Conservation (phyloP, 2,797 vertebrate species). For the Gymnopithys bicolor region DNA sequence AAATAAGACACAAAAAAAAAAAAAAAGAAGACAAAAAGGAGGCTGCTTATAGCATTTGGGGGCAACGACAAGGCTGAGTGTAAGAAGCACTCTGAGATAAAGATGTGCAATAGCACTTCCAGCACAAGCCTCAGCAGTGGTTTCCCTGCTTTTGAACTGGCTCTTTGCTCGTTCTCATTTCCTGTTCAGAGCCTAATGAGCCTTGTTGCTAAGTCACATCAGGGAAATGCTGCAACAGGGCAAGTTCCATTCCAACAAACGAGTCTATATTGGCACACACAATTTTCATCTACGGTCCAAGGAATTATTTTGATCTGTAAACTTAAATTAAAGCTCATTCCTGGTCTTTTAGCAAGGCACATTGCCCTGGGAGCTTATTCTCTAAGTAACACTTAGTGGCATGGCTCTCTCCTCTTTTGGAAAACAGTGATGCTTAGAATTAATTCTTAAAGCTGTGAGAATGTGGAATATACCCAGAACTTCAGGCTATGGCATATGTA, state of each 20-base stretch:
- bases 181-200: constrained; percentile 31
- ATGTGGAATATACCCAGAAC: not conserved
- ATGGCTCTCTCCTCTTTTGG: not conserved
- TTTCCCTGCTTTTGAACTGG: constrained; percentile 29
- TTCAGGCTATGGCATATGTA: not conserved
- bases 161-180: constrained; percentile 1
- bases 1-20: not conserved
- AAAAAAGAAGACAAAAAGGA: not conserved
- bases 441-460: not conserved
- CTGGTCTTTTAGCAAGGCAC: not conserved
- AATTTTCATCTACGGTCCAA: not conserved
- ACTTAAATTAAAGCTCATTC: constrained; percentile 37
- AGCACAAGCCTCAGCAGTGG: not conserved
- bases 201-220: constrained; percentile 44
- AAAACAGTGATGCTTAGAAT: not conserved
- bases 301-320: constrained; percentile 30
- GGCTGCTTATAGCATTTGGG: not conserved
- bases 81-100: not conserved
- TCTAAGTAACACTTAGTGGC: not conserved
- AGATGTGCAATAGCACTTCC: not conserved
- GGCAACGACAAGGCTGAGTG: not conserved
- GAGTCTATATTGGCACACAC: not conserved
- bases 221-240: not conserved
- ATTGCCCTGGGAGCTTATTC: not conserved
- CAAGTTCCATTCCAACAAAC: not conserved